Base-by-base conservation (phyloP, 1,140 invertebrate species). In the Drosophila pruinosa region DNA sequence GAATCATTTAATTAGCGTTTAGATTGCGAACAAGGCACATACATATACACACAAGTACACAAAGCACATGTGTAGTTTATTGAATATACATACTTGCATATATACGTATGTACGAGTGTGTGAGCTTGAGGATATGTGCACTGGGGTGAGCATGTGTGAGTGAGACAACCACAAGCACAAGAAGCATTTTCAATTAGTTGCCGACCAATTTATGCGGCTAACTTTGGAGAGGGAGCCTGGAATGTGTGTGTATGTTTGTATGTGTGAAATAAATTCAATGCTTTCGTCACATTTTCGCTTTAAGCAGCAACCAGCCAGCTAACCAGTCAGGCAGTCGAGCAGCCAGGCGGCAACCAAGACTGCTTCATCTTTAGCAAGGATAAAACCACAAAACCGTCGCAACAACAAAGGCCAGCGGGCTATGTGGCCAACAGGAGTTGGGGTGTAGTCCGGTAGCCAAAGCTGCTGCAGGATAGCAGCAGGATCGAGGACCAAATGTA, bases 1-100 rank as follows among this genome's bases (percentile, higher is more conserved):
- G 86, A 89, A 89, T 89, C 85, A 89, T 89, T 89, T 89, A 89
- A 89, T 89, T 89, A 89, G 86, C 80, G 86, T 83, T 89, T 89
- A 89, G 72, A 79, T 89, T 80, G 77, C 69, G 63, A 39, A 62
- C 70, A 41, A 50, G 47, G 28, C 69, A 59, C 53, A 58, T 31
- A 47, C 28, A 26, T 7, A 57, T 45, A 61, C 65, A 70, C 48
- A 54, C 71, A 71, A 48, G 63, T 31, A 39, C 24, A 52, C 36
- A 56, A 4, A 59, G 15, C 36, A 52, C 28, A 58, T 53, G 24
- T 54, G 34, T 61, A 83, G 75, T 62, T 82, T 82, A 81, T 81
- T 73, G 74, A 82, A 82, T 78, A 52, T 57, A 62, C 47, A 69
- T 22, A 22, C 54, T 58, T 53, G 52, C 39, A 53, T 22, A 38